phyloP scores from a whole-genome alignment of 2,797 vertebrate species.

The Acanthiza pusilla region DNA sequence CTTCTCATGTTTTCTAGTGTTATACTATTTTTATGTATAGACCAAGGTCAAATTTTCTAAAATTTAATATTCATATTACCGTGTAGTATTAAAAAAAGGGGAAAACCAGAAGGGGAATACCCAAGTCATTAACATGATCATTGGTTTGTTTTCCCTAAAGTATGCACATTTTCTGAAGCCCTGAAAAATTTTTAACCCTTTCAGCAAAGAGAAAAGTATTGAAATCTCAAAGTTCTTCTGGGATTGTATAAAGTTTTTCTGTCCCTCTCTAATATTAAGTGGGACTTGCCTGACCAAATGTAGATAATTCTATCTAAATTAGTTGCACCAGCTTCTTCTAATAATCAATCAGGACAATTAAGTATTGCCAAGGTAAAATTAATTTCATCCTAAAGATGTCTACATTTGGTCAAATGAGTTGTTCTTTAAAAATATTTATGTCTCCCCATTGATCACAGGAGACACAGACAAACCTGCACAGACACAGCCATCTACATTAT shows the following conservation, averaged over 20 bases:
- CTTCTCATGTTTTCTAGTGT: not conserved
- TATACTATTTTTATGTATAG: not conserved
- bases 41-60: not conserved
- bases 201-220: not conserved
- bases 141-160: not conserved
- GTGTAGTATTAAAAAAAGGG: not conserved
- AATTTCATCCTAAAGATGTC: not conserved
- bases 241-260: not conserved
- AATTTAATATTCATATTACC: not conserved
- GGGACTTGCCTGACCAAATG: not conserved
- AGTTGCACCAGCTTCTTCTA: not conserved
- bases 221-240: not conserved
- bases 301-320: not conserved
- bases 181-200: not conserved
- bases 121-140: not conserved
- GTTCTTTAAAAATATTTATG: not conserved
- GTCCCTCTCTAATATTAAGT: not conserved
- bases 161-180: not conserved
- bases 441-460: not conserved
- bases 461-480: not conserved
- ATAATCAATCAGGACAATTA: not conserved
- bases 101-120: not conserved
- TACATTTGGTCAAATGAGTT: not conserved
- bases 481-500: not conserved
- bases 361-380: not conserved